Conservation (phyloP, 37 sponge, comb jelly and placozoan genomes). For the Chondrosia reniformis region DNA sequence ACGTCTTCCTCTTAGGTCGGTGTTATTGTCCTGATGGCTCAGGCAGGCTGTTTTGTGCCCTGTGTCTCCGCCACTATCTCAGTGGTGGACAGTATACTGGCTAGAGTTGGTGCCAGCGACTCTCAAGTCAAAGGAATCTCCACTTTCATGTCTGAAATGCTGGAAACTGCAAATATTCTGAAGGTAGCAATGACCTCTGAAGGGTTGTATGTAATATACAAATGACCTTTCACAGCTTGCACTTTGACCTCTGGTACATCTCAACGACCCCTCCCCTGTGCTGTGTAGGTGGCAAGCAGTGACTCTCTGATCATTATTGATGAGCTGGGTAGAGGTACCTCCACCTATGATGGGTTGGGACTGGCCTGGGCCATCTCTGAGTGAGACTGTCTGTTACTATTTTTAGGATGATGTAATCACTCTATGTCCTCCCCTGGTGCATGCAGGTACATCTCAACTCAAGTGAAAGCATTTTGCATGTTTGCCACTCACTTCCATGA, state of each 20-base stretch:
- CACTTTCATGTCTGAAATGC: slow-evolving; percentile 99
- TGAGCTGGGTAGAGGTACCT: slow-evolving; percentile 96
- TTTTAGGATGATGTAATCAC: not conserved
- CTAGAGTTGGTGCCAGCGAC: slow-evolving; percentile 94
- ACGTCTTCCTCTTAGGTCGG: slow-evolving; percentile 66
- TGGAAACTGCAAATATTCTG: slow-evolving; percentile 92
- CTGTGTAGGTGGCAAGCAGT: slow-evolving; percentile 65
- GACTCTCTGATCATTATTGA: slow-evolving; percentile 95
- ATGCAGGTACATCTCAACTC: slow-evolving; percentile 71
- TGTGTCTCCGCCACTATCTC: slow-evolving; percentile 72
- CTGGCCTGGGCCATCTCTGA: slow-evolving; percentile 98
- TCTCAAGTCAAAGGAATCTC: slow-evolving; percentile 93
- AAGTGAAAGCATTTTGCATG: slow-evolving; percentile 66
- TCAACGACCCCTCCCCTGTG: not conserved
- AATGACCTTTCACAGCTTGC: too few relatives aligned
- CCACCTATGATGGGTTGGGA: slow-evolving; percentile 99
- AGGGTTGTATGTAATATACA: too few relatives aligned
- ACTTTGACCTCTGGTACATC: too few relatives aligned
- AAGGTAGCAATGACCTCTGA: too few relatives aligned
- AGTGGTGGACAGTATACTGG: slow-evolving; percentile 84
- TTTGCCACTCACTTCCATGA: slow-evolving; percentile 99
- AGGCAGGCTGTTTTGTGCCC: slow-evolving; percentile 95
- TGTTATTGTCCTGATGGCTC: slow-evolving; percentile 90
- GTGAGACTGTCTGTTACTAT: slow-evolving; percentile 23
- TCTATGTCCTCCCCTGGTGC: not conserved